Evolutionary conservation across 2,797 vertebrate species (phyloP), one percentile per base, ranked within the genome.

Genomic region (Gila robusta): DNA sequence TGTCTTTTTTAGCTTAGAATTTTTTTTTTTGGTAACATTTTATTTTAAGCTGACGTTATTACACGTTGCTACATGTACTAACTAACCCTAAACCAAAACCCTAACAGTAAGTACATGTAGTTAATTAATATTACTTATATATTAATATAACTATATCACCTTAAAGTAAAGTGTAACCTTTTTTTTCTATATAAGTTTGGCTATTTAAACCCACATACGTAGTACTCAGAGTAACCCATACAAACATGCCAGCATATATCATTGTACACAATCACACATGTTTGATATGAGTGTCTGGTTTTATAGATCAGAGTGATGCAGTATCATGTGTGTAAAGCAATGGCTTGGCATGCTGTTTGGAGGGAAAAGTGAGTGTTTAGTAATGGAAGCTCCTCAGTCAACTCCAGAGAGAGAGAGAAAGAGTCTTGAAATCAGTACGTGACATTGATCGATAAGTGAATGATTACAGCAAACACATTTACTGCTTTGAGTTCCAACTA

Each of bases 211-310:
- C 47, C 26, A 6, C 28, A 49, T 32, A 32, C 17, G 8, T 5
- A 69, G 17, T 10, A 37, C 73, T 76, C 10, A 26, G 6, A 59
- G 21, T 59, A 77, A 56, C 2, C 19, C 3, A 7, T 37, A 16
- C 2, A 6, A 6, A 14, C 21, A 74, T 35, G 28, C 12, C 73
- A 47, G 19, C 39, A 26, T 23, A 81, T 52, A 28, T 80, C 28
- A 49, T 62, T 73, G 26, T 62, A 62, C 28, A 44, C 56, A 72
- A 73, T 62, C 67, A 26, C 54, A 59, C 21, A 93, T 93, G 92
- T 93, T 93, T 93, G 91, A 71, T 92, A 89, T 91, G 90, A 93
- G 91, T 89, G 92, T 92, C 91, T 91, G 91, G 91, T 91, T 84
- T 91, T 91, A 91, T 91, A 88, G 87, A 78, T 88, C 92, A 91